These are phyloP conservation scores for Vanacampus margaritifer DNA, from an alignment of 2,113 vertebrate species.

Conservation along the genomic window DNA sequence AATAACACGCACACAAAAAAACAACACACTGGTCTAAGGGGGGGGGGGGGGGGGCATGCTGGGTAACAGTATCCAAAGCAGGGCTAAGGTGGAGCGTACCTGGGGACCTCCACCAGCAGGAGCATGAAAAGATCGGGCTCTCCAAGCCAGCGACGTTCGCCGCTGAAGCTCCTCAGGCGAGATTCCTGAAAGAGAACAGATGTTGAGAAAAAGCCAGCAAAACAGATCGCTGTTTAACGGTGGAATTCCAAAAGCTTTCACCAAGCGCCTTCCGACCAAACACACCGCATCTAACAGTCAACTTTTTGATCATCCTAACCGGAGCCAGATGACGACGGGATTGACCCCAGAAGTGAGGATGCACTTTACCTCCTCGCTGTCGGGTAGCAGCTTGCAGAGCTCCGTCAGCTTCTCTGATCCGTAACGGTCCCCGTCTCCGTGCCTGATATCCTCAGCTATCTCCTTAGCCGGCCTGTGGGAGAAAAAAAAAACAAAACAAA, in stretches of 20 bases:
- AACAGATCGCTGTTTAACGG: conserved; percentile 19
- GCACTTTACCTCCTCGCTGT: conserved; percentile 71
- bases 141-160: conserved; percentile 67
- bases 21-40: no score
- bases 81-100: conserved; percentile 44
- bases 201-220: conserved; percentile 17
- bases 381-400: conserved; percentile 75
- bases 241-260: conserved; percentile 39
- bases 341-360: background rate
- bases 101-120: conserved; percentile 73
- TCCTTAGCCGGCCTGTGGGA: conserved; percentile 66
- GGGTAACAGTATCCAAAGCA: background rate
- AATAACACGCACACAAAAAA: background rate
- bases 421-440: conserved; percentile 65
- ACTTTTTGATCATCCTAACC: conserved; percentile 59
- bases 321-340: conserved; percentile 50
- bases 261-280: conserved; percentile 16
- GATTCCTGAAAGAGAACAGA: conserved; percentile 66
- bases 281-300: conserved; percentile 53
- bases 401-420: conserved; percentile 75
- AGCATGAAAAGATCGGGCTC: conserved; percentile 77
- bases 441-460: conserved; percentile 74
- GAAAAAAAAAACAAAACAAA: conserved; percentile 19
- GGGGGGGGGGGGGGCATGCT: background rate
- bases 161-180: conserved; percentile 65